phyloP scores from a whole-genome alignment of 2,797 vertebrate species.

The Muscicapa striata region DNA sequence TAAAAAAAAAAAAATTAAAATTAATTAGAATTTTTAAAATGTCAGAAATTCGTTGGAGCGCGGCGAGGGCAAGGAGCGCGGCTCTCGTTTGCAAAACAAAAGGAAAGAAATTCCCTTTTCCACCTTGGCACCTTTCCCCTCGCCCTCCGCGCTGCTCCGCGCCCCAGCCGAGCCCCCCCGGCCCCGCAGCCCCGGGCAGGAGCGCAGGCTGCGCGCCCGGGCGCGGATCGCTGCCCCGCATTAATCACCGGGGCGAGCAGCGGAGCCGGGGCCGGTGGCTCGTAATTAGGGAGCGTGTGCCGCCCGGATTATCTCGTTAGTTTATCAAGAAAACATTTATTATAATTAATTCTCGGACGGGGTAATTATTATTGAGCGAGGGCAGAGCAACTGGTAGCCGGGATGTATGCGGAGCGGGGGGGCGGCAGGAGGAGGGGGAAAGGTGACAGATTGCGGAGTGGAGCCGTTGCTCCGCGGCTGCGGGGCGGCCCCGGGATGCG shows the following conservation, averaged over 20 bases:
- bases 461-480: slow-evolving; percentile 81
- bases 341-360: slow-evolving; percentile 91
- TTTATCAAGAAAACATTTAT: slow-evolving; percentile 95
- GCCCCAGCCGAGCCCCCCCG: background rate
- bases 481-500: background rate
- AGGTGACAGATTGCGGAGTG: slow-evolving; percentile 90
- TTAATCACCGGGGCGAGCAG: slow-evolving; percentile 82
- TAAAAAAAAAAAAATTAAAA: background rate
- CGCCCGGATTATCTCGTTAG: slow-evolving; percentile 91
- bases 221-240: slow-evolving; percentile 85
- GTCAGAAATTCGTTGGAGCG: background rate
- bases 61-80: background rate
- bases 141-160: background rate
- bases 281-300: slow-evolving; percentile 92
- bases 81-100: background rate
- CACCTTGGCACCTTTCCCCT: background rate
- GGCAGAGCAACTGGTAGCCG: slow-evolving; percentile 87
- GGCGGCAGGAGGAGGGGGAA: slow-evolving; percentile 53
- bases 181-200: background rate
- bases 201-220: slow-evolving; percentile 54
- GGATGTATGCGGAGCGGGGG: slow-evolving; percentile 72
- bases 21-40: background rate
- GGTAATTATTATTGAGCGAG: slow-evolving; percentile 91
- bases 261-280: slow-evolving; percentile 78
- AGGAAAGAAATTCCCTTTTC: background rate